Base-by-base conservation (phyloP, 2,113 vertebrate species). In the Tragelaphus imberbis region DNA sequence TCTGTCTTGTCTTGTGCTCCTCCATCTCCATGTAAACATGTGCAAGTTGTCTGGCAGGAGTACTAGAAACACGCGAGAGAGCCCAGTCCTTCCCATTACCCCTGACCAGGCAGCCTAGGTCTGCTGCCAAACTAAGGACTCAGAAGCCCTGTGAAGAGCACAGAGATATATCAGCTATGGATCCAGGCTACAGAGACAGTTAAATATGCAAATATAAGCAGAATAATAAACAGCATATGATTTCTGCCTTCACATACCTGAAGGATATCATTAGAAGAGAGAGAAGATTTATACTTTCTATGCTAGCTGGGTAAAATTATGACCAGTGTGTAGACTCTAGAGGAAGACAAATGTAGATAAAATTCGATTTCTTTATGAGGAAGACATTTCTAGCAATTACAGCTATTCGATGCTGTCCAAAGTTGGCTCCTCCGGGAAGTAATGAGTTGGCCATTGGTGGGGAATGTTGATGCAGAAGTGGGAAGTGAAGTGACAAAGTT, bases 141-240 rank as follows among this genome's bases (percentile, higher is more conserved):
- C 19, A 65, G 12, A 47, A 3, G 1, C 6, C n/a, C 30, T 25
- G 36, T 49, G 3, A 77, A 55, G 61, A 77, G n/a, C 25, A 75
- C 15, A 61, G 49, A 87, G 28, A 77, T 25, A 11, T 7, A 61
- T 61, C 55, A 80, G 15, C 28, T 9, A 51, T 40, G 17, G 27
- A 88, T 56, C 30, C 28, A 94, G 16, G 53, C 30, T 68, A 93
- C 30, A 36, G 65, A 94, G n/a, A 90, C 23, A 94, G 59, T 91
- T 80, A 49, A 16, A 94, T 90, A 33, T 81, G 25, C 11, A 96
- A 94, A 77, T 84, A 55, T 7, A 88, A 65, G 25, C 36, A 82
- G 51, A 91, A 77, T 59, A 68, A 23, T 55, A 59, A 81, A 21
- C 47, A 82, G 23, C 23, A 25, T 84, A 40, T 84, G 11, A 96